A percentile compares a stretch with the other conserved stretches of the same genome.
Evolutionary conservation across 1,140 invertebrate genomes (phyloP).

Genomic region (Agrypnia vestita): DNA sequence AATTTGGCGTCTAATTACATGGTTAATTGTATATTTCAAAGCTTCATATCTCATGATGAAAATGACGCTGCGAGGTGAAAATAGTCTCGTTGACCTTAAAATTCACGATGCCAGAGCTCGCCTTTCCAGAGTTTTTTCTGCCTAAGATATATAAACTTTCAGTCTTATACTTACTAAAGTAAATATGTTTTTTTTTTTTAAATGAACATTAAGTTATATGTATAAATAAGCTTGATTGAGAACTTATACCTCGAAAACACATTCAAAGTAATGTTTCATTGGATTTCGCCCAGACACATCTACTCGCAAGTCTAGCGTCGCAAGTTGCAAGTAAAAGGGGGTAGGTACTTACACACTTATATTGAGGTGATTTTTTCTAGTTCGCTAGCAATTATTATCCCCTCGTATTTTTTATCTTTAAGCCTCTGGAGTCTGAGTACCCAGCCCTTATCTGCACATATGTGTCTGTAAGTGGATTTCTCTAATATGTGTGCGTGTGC

Average conservation of each 20-base stretch:
- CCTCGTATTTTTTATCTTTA: conserved; percentile 41
- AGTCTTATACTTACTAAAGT: no score
- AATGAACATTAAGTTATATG: no score
- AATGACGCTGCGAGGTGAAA: no score
- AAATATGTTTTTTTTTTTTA: no score
- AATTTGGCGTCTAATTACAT: no score
- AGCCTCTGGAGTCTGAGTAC: conserved; percentile 25
- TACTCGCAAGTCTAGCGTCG: background rate
- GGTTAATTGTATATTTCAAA: no score
- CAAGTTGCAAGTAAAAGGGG: background rate
- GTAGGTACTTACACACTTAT: background rate
- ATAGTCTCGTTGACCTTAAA: no score
- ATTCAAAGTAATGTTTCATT: conserved; percentile 14
- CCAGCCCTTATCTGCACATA: conserved; percentile 13
- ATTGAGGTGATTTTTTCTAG: conserved; percentile 34
- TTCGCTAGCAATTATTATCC: conserved; percentile 43
- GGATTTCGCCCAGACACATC: conserved; percentile 5
- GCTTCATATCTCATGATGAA: no score
- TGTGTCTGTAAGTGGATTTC: conserved; percentile 40
- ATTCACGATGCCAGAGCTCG: no score
- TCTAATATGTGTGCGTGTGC: background rate
- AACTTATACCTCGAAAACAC: conserved; percentile 7
- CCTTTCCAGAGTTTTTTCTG: no score
- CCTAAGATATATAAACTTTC: no score
- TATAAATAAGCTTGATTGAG: no score